phyloP scores from a whole-genome alignment of 2,888 invertebrate genomes.

The Thera obeliscata region DNA sequence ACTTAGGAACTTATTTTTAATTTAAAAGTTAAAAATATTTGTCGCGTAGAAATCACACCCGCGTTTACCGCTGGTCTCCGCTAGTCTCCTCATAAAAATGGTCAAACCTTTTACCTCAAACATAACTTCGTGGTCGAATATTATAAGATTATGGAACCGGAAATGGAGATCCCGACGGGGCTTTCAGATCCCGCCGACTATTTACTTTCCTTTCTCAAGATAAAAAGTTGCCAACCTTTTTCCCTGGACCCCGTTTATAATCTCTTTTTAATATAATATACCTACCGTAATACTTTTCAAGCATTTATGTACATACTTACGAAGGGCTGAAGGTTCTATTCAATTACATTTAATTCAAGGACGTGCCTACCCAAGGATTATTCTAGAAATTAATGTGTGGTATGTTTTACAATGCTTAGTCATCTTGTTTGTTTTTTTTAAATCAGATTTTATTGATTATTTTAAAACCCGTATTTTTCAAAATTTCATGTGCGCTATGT shows the following conservation, averaged over 20 bases:
- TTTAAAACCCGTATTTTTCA: background rate
- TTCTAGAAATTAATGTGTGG: background rate
- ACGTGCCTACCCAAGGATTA: background rate
- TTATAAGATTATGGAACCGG: constrained; percentile 12
- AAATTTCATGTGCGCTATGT: background rate
- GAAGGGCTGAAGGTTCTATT: constrained; percentile 17
- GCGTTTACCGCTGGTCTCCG: too few relatives aligned
- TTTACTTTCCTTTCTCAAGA: constrained; percentile 19
- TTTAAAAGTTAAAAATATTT: too few relatives aligned
- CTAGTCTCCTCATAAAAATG: background rate
- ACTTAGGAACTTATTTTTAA: too few relatives aligned
- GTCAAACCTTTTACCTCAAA: background rate
- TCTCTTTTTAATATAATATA: constrained; percentile 17
- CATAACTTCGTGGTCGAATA: background rate
- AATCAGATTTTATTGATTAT: too few relatives aligned
- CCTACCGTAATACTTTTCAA: constrained; percentile 18
- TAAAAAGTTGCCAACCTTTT: constrained; percentile 26
- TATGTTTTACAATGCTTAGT: too few relatives aligned
- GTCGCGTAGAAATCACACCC: too few relatives aligned
- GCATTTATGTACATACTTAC: constrained; percentile 22
- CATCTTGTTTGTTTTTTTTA: too few relatives aligned
- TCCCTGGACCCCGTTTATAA: constrained; percentile 26
- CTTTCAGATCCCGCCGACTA: constrained; percentile 5
- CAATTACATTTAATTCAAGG: constrained; percentile 31
- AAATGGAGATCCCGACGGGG: constrained; percentile 8